Conservation (phyloP, 2,797 vertebrate species). For the Microtus californicus region DNA sequence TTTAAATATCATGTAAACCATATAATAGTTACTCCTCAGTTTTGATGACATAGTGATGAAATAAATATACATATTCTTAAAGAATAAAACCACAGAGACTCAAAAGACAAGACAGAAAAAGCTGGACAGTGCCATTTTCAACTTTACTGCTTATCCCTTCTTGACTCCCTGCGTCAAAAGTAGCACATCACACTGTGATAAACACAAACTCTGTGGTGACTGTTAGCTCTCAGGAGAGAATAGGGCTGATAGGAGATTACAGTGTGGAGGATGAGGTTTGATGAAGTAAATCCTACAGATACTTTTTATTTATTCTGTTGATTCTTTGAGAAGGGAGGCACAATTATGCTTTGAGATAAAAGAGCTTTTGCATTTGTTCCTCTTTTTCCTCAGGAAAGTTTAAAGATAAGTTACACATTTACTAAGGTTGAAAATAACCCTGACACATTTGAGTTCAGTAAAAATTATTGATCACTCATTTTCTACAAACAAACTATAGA, state of each 20-base stretch:
- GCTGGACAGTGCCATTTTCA: not conserved
- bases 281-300: not conserved
- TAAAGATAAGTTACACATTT: not conserved
- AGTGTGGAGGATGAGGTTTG: not conserved
- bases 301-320: not conserved
- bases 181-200: not conserved
- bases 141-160: not conserved
- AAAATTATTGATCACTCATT: not conserved
- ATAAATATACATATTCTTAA: not conserved
- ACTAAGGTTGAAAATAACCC: not conserved
- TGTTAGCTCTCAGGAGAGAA: not conserved
- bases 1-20: not conserved
- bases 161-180: not conserved
- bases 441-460: not conserved
- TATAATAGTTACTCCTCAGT: not conserved
- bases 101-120: not conserved
- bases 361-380: not conserved
- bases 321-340: not conserved
- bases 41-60: not conserved
- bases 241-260: not conserved
- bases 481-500: not conserved
- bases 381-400: not conserved
- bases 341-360: not conserved
- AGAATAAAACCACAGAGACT: not conserved
- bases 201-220: not conserved